Evolutionary conservation across 2,113 vertebrate genomes (phyloP).

Genomic region (Ascaphus truei): DNA sequence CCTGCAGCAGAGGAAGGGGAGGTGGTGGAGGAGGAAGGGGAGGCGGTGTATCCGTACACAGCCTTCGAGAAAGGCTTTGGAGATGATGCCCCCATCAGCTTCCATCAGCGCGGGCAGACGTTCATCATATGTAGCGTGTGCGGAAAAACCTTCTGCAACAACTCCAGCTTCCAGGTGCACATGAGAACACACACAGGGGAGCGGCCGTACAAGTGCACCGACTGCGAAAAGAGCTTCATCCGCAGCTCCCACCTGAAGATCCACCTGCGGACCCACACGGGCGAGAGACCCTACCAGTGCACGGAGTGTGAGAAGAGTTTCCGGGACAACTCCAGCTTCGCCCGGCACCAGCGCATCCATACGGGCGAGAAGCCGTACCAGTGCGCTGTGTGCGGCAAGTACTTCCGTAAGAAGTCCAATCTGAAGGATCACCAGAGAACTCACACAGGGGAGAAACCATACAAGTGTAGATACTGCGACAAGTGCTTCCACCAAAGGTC

Average conservation of each 20-base stretch:
- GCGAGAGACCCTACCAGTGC: constrained; percentile 24
- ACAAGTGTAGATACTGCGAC: constrained; percentile 15
- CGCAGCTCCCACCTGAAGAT: constrained; percentile 16
- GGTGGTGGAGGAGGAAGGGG: background rate
- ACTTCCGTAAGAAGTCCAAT: constrained; percentile 26
- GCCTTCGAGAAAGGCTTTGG: background rate
- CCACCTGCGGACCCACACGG: constrained; percentile 23
- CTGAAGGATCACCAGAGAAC: constrained; percentile 27
- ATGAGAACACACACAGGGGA: constrained; percentile 30
- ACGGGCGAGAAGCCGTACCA: constrained; percentile 38
- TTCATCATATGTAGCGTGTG: constrained; percentile 7
- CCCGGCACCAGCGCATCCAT: constrained; percentile 30
- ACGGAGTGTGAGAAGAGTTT: constrained; percentile 21
- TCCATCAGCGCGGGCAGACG: constrained; percentile 3
- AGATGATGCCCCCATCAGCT: background rate
- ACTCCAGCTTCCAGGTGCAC: constrained; percentile 23
- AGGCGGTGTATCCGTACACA: background rate
- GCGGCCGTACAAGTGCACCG: constrained; percentile 1
- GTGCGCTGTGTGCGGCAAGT: background rate
- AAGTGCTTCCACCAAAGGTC: constrained; percentile 29
- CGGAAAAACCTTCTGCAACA: constrained; percentile 20
- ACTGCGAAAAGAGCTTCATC: constrained; percentile 27
- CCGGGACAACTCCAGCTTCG: constrained; percentile 22
- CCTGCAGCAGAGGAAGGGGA: background rate
- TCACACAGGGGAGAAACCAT: constrained; percentile 10